Conservation (phyloP, 2,888 invertebrate genomes). For the Elegia similella region DNA sequence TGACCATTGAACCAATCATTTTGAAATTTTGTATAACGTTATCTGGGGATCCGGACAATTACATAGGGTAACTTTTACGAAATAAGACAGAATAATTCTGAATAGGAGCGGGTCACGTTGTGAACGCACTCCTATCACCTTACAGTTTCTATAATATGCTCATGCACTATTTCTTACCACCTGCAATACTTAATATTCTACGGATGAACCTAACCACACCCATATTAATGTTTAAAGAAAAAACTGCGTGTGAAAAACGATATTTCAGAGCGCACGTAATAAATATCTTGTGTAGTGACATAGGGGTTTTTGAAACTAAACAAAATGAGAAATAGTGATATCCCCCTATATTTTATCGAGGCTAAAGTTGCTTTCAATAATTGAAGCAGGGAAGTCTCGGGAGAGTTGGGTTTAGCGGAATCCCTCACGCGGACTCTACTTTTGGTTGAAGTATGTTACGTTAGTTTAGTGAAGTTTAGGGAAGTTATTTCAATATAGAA, state of each 20-base stretch:
- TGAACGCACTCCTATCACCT: no score
- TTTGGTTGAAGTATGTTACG: conserved; percentile 22
- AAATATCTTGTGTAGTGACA: conserved; percentile 28
- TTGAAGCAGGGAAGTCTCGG: conserved; percentile 67
- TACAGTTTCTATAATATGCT: not conserved
- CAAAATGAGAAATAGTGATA: conserved; percentile 65
- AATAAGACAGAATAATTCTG: no score
- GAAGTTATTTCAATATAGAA: conserved; percentile 6
- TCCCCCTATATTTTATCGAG: conserved; percentile 71
- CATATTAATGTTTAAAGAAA: conserved; percentile 7
- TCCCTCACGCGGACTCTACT: conserved; percentile 39
- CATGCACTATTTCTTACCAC: not conserved
- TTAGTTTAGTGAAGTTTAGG: conserved; percentile 11
- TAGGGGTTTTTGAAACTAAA: conserved; percentile 64
- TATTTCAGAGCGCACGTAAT: conserved; percentile 27
- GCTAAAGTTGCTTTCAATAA: conserved; percentile 79
- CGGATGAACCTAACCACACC: conserved; percentile 10
- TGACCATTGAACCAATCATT: no score
- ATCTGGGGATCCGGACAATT: no score
- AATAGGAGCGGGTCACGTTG: no score
- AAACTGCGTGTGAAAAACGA: conserved; percentile 18
- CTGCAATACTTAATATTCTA: conserved; percentile 6
- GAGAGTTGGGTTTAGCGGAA: conserved; percentile 63
- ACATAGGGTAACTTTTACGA: no score
- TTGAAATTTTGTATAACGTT: no score